Evolutionary conservation across 2,888 invertebrate species (phyloP).

Genomic region (Ariolimax columbianus): DNA sequence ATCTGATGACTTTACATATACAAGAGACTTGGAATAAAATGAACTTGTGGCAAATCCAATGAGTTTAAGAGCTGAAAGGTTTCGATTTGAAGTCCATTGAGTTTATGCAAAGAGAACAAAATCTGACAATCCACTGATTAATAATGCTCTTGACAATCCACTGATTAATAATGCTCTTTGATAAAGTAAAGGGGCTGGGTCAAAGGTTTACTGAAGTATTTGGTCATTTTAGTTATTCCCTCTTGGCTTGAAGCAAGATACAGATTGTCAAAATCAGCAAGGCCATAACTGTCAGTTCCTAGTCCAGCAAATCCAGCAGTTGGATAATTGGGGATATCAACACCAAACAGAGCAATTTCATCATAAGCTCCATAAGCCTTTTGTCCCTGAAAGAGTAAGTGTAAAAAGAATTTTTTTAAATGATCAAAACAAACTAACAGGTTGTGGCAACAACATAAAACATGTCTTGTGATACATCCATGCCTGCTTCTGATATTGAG

Average conservation of each 20-base stretch:
- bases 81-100: too few relatives aligned
- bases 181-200: constrained; percentile 30
- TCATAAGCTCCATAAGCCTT: constrained; percentile 61
- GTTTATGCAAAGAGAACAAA: not conserved
- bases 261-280: constrained; percentile 77
- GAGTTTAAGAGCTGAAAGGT: too few relatives aligned
- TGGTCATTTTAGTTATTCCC: not conserved
- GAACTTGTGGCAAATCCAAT: too few relatives aligned
- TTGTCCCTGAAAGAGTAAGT: constrained; percentile 7
- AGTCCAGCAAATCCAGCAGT: constrained; percentile 74
- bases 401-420: not conserved
- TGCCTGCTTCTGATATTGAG: too few relatives aligned
- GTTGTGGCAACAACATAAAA: too few relatives aligned
- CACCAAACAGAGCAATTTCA: constrained; percentile 61
- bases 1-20: too few relatives aligned
- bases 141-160: too few relatives aligned
- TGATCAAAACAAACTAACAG: not conserved
- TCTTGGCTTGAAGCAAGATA: constrained; percentile 51
- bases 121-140: not conserved
- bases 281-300: constrained; percentile 74
- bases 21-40: too few relatives aligned
- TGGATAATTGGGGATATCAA: constrained; percentile 56
- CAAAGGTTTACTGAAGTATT: not conserved
- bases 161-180: constrained; percentile 9
- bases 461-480: too few relatives aligned